Base-by-base conservation (phyloP, 2,113 vertebrate species). In the Myiopsitta monachus region DNA sequence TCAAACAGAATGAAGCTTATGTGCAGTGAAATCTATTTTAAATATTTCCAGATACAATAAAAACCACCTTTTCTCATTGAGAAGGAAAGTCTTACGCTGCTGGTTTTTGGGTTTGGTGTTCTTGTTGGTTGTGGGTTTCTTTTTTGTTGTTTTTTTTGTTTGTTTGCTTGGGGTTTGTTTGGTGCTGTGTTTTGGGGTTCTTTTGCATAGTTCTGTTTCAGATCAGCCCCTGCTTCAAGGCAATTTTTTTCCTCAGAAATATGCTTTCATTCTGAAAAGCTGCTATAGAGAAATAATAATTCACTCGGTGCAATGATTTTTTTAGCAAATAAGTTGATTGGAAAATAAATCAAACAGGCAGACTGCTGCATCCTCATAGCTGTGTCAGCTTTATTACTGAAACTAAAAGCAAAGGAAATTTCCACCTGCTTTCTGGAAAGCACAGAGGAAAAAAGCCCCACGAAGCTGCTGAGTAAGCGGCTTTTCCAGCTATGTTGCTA, bases 341-440 rank as follows among this genome's bases (percentile, higher is more conserved):
- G 82, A 87, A 91, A 83, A 46, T 61, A 89, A 94, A 78, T 87
- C 1, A 28, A 33, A 13, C 23, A 66, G 76, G 33, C 57, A 89
- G 47, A 38, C 41, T 88, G 52, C 70, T 82, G 31, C 49, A 68
- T 89, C 28, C 52, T 83, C 31, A 1, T 36, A 36, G 16, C 51
- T 76, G 31, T 81, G 47, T 81, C 41, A 33, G 28, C 11, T 69
- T 91, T 85, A 47, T 57, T 72, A 62, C 73, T 69, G 54, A 73
- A 94, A 87, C 44, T 62, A 79, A 83, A 92, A 89, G 33, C 52
- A 63, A 67, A 95, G 66, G 84, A 75, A 82, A 69, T 80, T 82
- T 87, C 80, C 90, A 69, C 36, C 30, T 78, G 66, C 44, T 91
- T 94, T 88, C 66, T 94, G 94, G 62, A 89, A 92, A 94, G 81